These are phyloP conservation scores for Chymomyza procnemis DNA, from an alignment of 2,888 invertebrate genomes.

Conservation along the genomic window DNA sequence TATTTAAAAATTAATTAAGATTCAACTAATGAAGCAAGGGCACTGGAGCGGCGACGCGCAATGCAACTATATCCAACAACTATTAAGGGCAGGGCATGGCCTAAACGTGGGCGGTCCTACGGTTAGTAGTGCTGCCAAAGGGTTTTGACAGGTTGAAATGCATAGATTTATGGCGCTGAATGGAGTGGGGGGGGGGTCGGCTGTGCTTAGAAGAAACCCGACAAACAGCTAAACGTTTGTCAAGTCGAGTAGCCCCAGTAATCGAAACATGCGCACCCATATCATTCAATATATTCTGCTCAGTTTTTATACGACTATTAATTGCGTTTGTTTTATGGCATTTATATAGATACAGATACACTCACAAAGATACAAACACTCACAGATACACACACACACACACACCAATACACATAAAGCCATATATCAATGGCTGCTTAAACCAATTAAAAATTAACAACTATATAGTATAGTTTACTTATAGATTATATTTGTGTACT, in stretches of 20 bases:
- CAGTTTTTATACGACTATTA: constrained; percentile 58
- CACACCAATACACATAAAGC: background rate
- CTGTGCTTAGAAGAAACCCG: background rate
- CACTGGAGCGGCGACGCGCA: constrained; percentile 11
- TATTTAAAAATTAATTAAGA: constrained; percentile 64
- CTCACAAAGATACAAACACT: background rate
- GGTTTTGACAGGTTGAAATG: constrained; percentile 32
- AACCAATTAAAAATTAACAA: constrained; percentile 64
- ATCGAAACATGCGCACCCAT: constrained; percentile 47
- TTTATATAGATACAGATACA: background rate
- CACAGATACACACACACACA: background rate
- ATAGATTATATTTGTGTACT: constrained; percentile 60
- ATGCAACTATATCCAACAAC: background rate
- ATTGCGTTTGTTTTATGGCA: constrained; percentile 19
- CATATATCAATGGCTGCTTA: constrained; percentile 58
- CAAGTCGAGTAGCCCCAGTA: constrained; percentile 19
- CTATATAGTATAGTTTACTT: constrained; percentile 50
- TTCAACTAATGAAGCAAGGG: constrained; percentile 38
- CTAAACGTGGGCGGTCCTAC: background rate
- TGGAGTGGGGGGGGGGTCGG: too few relatives aligned
- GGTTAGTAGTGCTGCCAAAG: background rate
- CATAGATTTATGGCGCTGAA: constrained; percentile 40
- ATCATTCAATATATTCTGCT: constrained; percentile 13
- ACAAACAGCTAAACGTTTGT: constrained; percentile 8
- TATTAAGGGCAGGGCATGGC: background rate